A percentile compares a stretch with the other conserved stretches of the same genome.
Evolutionary conservation across 2,888 invertebrate species (phyloP).

Genomic region (Theretra japonica): DNA sequence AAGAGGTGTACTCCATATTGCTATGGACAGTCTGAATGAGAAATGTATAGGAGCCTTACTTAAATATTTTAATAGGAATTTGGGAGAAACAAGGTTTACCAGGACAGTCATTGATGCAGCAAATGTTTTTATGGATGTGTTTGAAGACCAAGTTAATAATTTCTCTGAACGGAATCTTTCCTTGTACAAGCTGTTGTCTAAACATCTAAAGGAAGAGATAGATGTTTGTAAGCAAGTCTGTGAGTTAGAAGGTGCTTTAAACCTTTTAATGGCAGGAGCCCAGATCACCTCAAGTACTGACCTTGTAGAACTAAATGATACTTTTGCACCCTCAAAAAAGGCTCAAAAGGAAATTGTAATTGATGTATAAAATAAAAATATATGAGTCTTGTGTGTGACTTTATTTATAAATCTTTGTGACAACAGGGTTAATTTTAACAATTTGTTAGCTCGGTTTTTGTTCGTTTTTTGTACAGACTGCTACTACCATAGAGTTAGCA

Average conservation of each 20-base stretch:
- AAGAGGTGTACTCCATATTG: slow-evolving; percentile 90
- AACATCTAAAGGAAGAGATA: slow-evolving; percentile 88
- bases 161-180: slow-evolving; percentile 86
- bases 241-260: slow-evolving; percentile 88
- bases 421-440: neutral
- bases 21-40: slow-evolving; percentile 89
- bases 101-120: slow-evolving; percentile 90
- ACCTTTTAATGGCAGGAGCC: slow-evolving; percentile 87
- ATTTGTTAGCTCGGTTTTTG: too few species aligned
- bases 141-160: slow-evolving; percentile 86
- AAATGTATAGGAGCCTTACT: slow-evolving; percentile 87
- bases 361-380: slow-evolving; percentile 69
- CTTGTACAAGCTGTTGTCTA: slow-evolving; percentile 85
- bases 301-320: slow-evolving; percentile 61
- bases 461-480: too few species aligned
- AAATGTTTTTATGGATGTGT: slow-evolving; percentile 90
- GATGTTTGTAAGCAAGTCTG: slow-evolving; percentile 86
- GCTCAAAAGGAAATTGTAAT: slow-evolving; percentile 85
- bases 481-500: too few species aligned
- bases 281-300: slow-evolving; percentile 74
- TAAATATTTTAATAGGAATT: slow-evolving; percentile 89
- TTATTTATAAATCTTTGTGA: neutral
- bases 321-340: slow-evolving; percentile 68
- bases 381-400: slow-evolving; percentile 16
- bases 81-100: slow-evolving; percentile 90